Conservation (phyloP, 2,797 vertebrate species). For the Austrolebias charrua region DNA sequence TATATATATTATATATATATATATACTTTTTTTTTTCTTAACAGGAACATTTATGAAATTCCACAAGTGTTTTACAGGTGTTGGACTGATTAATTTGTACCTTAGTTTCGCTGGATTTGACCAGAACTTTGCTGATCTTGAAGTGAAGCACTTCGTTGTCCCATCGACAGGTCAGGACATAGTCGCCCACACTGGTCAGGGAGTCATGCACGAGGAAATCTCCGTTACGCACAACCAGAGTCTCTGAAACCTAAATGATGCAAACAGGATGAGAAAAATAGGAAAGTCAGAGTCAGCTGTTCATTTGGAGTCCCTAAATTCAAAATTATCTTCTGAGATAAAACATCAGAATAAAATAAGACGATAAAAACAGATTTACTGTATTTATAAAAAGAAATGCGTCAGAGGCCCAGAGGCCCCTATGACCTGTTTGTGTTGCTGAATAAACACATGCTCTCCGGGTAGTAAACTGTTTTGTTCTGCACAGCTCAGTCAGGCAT, state of each 20-base stretch:
- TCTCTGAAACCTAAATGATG: constrained; percentile 87
- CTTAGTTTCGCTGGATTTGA: constrained; percentile 88
- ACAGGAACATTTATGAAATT: too few species aligned
- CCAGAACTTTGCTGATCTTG: constrained; percentile 95
- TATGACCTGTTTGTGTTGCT: constrained; percentile 26
- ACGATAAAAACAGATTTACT: neutral
- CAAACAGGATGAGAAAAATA: neutral
- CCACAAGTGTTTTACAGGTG: too few species aligned
- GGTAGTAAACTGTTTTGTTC: constrained; percentile 9
- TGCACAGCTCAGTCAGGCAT: constrained; percentile 12
- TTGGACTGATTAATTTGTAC: constrained; percentile 23
- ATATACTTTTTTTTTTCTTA: too few species aligned
- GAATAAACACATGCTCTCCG: constrained; percentile 33
- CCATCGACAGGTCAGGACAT: constrained; percentile 94
- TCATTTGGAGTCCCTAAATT: neutral
- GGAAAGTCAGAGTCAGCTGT: neutral
- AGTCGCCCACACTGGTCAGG: constrained; percentile 89
- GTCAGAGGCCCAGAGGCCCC: neutral
- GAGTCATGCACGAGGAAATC: constrained; percentile 97
- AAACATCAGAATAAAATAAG: constrained; percentile 7
- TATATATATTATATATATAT: too few species aligned
- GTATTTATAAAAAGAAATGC: too few species aligned
- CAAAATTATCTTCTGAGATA: too few species aligned
- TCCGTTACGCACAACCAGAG: constrained; percentile 88
- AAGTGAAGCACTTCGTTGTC: constrained; percentile 91